phyloP scores from a whole-genome alignment of 2,113 vertebrate genomes.

The Lampris megalopsis region DNA sequence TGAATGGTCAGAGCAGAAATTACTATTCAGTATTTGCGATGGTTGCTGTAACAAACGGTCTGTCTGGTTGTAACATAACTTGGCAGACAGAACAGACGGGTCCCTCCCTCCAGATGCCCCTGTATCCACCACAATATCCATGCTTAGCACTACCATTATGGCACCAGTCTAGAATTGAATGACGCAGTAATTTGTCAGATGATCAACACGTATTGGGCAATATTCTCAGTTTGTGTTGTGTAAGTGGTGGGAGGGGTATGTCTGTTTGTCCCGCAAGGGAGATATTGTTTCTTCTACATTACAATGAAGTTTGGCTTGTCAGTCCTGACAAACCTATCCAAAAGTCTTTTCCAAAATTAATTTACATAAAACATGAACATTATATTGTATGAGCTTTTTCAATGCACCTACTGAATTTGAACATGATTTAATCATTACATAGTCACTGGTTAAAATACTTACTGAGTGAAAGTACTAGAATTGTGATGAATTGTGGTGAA shows the following conservation, averaged over 20 bases:
- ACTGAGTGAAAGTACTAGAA: no score
- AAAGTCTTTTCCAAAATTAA: no score
- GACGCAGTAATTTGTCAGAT: constrained; percentile 34
- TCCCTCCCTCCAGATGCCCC: constrained; percentile 20
- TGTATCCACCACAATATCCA: constrained; percentile 9
- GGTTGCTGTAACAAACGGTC: constrained; percentile 22
- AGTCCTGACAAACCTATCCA: not conserved
- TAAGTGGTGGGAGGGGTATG: constrained; percentile 25
- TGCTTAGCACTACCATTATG: not conserved
- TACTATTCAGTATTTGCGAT: constrained; percentile 33
- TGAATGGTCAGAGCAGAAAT: constrained; percentile 2
- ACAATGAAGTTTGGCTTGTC: not conserved
- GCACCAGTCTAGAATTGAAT: constrained; percentile 7
- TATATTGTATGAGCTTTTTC: no score
- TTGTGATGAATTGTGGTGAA: no score
- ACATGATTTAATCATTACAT: no score
- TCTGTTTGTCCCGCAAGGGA: not conserved
- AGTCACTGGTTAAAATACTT: no score
- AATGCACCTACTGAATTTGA: no score
- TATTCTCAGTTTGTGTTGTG: constrained; percentile 37
- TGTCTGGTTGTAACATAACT: constrained; percentile 44
- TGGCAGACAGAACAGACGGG: constrained; percentile 31
- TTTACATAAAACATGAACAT: no score
- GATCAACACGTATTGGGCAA: constrained; percentile 37
- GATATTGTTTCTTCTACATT: not conserved